phyloP scores from a whole-genome alignment of 1,140 invertebrate species.

The Adoxophyes honmai region DNA sequence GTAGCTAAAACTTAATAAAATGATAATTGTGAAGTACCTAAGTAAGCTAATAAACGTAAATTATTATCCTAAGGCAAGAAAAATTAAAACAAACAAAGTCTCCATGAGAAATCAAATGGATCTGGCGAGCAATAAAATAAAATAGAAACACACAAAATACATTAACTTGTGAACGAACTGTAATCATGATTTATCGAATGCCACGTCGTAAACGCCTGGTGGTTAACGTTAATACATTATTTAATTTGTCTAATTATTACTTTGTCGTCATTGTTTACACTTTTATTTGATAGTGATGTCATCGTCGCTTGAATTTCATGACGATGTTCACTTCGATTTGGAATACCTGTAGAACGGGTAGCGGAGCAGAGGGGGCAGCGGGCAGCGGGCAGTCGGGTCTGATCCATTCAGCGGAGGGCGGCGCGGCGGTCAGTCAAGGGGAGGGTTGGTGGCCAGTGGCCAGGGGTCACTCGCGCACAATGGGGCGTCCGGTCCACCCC shows the following conservation, averaged over 20 bases:
- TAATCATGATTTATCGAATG: conserved; percentile 13
- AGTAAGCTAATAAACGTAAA: not conserved
- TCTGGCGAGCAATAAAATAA: conserved; percentile 1
- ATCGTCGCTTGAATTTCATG: conserved; percentile 30
- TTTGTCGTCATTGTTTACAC: not conserved
- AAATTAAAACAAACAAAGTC: not conserved
- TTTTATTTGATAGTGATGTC: conserved; percentile 16
- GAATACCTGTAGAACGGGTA: conserved; percentile 64
- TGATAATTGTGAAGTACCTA: not conserved
- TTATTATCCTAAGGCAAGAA: not conserved
- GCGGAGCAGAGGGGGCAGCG: conserved; percentile 45
- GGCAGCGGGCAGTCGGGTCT: conserved; percentile 52
- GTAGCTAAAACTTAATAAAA: not conserved
- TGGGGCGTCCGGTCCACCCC: conserved; percentile 54
- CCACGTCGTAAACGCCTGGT: not conserved
- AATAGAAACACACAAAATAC: conserved; percentile 5
- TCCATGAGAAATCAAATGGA: not conserved
- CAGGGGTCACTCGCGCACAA: conserved; percentile 63
- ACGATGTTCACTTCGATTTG: conserved; percentile 37
- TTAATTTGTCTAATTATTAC: not conserved
- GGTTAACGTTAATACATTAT: not conserved
- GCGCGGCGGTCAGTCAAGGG: too few relatives aligned
- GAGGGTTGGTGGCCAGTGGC: conserved; percentile 54
- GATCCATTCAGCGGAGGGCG: conserved; percentile 52
- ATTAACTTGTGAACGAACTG: conserved; percentile 2